These are phyloP conservation scores for Tupiocoris notatus DNA, from an alignment of 2,888 invertebrate species.

Conservation along the genomic window DNA sequence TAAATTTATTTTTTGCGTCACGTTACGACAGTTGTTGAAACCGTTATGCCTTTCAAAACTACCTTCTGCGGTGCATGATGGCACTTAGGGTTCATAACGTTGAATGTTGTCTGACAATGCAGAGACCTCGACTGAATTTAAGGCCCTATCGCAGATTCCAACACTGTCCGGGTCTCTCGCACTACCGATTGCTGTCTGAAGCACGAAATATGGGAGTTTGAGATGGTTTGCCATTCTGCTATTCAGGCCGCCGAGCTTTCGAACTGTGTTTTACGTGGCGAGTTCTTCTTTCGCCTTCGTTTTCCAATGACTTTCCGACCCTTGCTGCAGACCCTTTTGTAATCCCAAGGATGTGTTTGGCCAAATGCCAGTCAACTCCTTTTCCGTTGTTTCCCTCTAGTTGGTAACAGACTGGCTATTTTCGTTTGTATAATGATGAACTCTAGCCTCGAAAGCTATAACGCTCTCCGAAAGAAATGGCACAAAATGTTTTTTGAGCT, in stretches of 20 bases:
- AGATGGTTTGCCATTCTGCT: not conserved
- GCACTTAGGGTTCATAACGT: too few relatives aligned
- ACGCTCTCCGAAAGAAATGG: not conserved
- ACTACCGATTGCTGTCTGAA: not conserved
- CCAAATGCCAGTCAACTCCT: not conserved
- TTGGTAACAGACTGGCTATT: not conserved
- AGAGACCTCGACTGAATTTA: not conserved
- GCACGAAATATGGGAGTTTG: not conserved
- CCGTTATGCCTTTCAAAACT: too few relatives aligned
- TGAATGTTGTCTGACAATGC: not conserved
- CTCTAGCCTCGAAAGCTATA: not conserved
- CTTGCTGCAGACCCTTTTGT: not conserved
- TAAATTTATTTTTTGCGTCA: too few relatives aligned
- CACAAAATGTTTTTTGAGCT: not conserved
- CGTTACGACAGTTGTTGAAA: too few relatives aligned
- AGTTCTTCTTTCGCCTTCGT: not conserved
- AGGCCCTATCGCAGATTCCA: not conserved
- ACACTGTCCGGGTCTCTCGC: not conserved
- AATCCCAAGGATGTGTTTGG: conserved; percentile 1
- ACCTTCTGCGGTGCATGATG: too few relatives aligned
- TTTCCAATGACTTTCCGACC: not conserved
- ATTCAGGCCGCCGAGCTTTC: not conserved
- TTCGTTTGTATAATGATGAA: not conserved
- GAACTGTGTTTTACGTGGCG: not conserved
- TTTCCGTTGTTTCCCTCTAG: not conserved